These are phyloP conservation scores for Xestia sexstrigata DNA, from an alignment of 2,888 invertebrate genomes.

Conservation along the genomic window DNA sequence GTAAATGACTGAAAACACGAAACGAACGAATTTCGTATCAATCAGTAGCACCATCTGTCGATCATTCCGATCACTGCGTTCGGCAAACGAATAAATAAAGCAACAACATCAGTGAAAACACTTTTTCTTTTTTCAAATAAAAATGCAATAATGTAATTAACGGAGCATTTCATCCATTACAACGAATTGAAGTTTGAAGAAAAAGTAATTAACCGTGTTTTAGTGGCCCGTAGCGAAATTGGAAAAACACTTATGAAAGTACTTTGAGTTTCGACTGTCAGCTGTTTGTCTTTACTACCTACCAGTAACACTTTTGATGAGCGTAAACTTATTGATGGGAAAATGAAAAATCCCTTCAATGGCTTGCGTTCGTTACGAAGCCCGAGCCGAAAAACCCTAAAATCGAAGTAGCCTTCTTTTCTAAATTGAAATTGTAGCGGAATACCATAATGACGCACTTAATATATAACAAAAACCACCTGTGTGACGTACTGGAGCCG, in stretches of 20 bases:
- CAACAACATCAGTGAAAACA: conserved; percentile 22
- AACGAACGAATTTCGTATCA: conserved; percentile 3
- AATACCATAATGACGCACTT: conserved; percentile 37
- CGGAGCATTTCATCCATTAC: conserved; percentile 46
- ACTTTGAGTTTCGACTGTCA: neutral
- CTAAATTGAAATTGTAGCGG: conserved; percentile 17
- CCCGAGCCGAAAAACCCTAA: neutral
- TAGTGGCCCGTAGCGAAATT: conserved; percentile 26
- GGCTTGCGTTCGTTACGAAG: conserved; percentile 5
- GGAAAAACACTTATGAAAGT: conserved; percentile 19
- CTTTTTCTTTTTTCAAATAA: conserved; percentile 20
- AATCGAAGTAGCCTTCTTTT: conserved; percentile 8
- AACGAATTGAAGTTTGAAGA: conserved; percentile 38
- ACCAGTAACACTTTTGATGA: neutral
- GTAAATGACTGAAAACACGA: neutral
- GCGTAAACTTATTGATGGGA: neutral
- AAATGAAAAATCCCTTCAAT: neutral
- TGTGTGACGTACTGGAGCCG: conserved; percentile 59
- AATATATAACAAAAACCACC: conserved; percentile 62
- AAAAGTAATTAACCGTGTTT: conserved; percentile 40
- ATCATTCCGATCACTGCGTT: conserved; percentile 4
- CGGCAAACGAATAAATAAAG: conserved; percentile 43
- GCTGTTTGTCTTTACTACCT: conserved; percentile 4
- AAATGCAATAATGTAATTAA: conserved; percentile 52
- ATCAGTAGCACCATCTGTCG: neutral